phyloP scores from a whole-genome alignment of 1,140 invertebrate species.

The Chionoecetes opilio region DNA sequence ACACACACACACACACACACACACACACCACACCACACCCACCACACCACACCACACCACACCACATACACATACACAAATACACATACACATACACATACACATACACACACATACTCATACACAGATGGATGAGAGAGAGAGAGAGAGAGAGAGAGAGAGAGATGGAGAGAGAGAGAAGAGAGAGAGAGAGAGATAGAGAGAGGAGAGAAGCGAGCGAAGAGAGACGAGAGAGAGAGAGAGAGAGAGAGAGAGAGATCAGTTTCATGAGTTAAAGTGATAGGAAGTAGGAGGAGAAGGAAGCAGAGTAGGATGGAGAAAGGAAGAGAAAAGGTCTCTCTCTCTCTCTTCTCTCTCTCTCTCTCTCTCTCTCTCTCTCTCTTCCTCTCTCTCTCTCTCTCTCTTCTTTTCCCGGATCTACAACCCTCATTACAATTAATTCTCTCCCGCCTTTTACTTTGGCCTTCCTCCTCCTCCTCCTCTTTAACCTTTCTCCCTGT shows the following conservation, averaged over 20 bases:
- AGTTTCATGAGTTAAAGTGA: neutral
- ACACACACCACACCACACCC: neutral
- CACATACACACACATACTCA: too few species aligned
- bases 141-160: too few species aligned
- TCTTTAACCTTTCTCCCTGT: neutral
- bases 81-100: neutral
- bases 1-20: slow-evolving; percentile 18
- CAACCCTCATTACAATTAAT: neutral
- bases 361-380: too few species aligned
- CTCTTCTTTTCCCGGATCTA: too few species aligned
- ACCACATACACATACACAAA: neutral
- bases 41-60: neutral
- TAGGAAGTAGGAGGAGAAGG: neutral
- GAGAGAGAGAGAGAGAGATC: neutral
- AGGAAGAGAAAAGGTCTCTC: neutral
- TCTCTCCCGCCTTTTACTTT: neutral
- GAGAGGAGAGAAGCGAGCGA: too few species aligned
- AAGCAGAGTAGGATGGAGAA: neutral
- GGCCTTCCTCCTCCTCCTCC: neutral
- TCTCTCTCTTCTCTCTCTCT: neutral
- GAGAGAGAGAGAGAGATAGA: too few species aligned
- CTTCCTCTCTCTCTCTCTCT: too few species aligned
- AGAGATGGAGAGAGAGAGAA: too few species aligned
- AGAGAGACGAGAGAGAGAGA: too few species aligned
- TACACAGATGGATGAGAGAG: too few species aligned